A percentile compares a stretch with the other conserved stretches of the same genome.
Evolutionary conservation across 2,888 invertebrate genomes (phyloP).

Genomic region (Unio delphinus): DNA sequence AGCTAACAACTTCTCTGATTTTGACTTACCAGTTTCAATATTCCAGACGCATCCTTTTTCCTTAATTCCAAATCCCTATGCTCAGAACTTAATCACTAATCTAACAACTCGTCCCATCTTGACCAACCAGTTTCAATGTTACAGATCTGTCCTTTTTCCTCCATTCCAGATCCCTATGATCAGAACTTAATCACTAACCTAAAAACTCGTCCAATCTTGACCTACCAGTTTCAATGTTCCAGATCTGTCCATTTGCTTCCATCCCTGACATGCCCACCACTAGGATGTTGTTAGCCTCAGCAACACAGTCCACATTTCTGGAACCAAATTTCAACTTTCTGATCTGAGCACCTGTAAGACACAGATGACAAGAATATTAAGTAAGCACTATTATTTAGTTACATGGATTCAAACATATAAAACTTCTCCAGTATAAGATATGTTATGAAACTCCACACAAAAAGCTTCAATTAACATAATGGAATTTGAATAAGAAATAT

Average conservation of each 20-base stretch:
- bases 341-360: constrained; percentile 16
- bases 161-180: constrained; percentile 37
- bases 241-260: constrained; percentile 52
- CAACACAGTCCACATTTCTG: constrained; percentile 36
- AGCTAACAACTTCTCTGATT: not conserved
- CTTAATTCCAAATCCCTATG: too few species aligned
- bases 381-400: not conserved
- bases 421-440: too few species aligned
- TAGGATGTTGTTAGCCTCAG: constrained; percentile 48
- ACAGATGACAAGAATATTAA: not conserved
- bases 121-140: constrained; percentile 47
- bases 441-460: too few species aligned
- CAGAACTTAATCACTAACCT: too few species aligned
- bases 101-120: too few species aligned
- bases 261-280: constrained; percentile 52
- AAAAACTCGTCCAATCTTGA: not conserved
- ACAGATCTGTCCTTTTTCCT: constrained; percentile 50
- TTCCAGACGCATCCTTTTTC: constrained; percentile 31
- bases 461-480: too few species aligned
- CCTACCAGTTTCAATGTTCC: constrained; percentile 52
- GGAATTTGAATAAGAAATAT: too few species aligned
- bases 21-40: constrained; percentile 44
- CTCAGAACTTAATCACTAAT: too few species aligned
- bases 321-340: constrained; percentile 14
- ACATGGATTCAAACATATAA: not conserved